Evolutionary conservation across 2,797 vertebrate genomes (phyloP).

Genomic region (Myotis findleyi): DNA sequence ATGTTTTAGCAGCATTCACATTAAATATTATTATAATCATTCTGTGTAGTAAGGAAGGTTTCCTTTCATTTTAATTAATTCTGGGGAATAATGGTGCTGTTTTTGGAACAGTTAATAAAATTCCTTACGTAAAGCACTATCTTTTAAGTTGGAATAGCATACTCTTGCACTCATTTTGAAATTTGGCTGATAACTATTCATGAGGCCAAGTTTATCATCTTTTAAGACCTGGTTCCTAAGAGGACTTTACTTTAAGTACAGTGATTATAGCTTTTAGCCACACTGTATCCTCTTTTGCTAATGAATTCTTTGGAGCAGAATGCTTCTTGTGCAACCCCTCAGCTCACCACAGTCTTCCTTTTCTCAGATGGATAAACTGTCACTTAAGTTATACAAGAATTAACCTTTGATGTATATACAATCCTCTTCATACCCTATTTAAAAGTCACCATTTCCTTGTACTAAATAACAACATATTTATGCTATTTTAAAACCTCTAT

Average conservation of each 20-base stretch:
- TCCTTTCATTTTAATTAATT: conserved; percentile 52
- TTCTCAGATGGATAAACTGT: conserved; percentile 62
- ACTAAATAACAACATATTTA: conserved; percentile 37
- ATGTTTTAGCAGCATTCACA: conserved; percentile 4
- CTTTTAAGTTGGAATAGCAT: not conserved
- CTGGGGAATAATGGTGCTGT: not conserved
- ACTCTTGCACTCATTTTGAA: conserved; percentile 22
- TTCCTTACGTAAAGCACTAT: not conserved
- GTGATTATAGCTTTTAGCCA: conserved; percentile 47
- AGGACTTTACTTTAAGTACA: conserved; percentile 53
- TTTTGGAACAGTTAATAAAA: conserved; percentile 5
- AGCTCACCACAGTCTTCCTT: conserved; percentile 3
- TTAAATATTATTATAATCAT: conserved; percentile 24
- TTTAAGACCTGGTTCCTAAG: conserved; percentile 55
- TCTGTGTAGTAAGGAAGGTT: not conserved
- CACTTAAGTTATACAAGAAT: conserved; percentile 54
- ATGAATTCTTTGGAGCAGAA: conserved; percentile 56
- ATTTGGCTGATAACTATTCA: conserved; percentile 46
- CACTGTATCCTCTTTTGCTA: conserved; percentile 30
- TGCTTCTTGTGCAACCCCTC: not conserved
- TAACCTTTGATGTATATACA: conserved; percentile 29
- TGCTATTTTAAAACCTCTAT: conserved; percentile 20
- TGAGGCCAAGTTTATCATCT: conserved; percentile 21
- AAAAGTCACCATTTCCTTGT: not conserved
- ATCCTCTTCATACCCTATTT: conserved; percentile 15